These are phyloP conservation scores for Forbesichthys papilliferus DNA, from an alignment of 2,113 vertebrate genomes.

Conservation along the genomic window DNA sequence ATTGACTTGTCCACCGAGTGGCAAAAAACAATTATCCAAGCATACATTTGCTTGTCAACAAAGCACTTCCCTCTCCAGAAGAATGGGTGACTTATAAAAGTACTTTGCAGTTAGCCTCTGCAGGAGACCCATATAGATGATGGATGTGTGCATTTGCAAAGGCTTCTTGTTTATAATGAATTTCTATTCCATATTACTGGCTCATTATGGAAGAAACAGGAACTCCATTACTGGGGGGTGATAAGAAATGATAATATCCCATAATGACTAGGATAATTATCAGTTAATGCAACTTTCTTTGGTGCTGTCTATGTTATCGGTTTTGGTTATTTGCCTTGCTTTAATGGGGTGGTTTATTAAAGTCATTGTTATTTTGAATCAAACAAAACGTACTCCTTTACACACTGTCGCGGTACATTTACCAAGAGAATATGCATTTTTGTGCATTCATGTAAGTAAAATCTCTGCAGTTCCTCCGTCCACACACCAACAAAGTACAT, in stretches of 20 bases:
- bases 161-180: conserved; percentile 63
- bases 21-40: conserved; percentile 73
- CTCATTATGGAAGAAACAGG: conserved; percentile 48
- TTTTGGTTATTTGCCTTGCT: conserved; percentile 30
- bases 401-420: conserved; percentile 13
- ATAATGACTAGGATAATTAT: conserved; percentile 59
- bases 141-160: conserved; percentile 64
- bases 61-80: conserved; percentile 52
- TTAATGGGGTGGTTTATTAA: conserved; percentile 25
- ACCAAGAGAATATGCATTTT: conserved; percentile 12
- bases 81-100: conserved; percentile 51
- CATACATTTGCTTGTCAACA: conserved; percentile 65
- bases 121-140: conserved; percentile 56
- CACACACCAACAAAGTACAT: conserved; percentile 9
- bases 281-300: conserved; percentile 46
- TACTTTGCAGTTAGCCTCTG: conserved; percentile 40
- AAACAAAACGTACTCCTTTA: conserved; percentile 12
- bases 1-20: conserved; percentile 69
- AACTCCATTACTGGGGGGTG: conserved; percentile 44
- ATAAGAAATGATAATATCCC: conserved; percentile 54
- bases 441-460: conserved; percentile 17
- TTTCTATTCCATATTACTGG: conserved; percentile 42
- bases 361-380: conserved; percentile 20
- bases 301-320: not conserved
- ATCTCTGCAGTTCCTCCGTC: conserved; percentile 14